Evolutionary conservation across 1,140 invertebrate genomes (phyloP), one percentile per base, ranked within the genome.

Genomic region (Drosophila arizonae): DNA sequence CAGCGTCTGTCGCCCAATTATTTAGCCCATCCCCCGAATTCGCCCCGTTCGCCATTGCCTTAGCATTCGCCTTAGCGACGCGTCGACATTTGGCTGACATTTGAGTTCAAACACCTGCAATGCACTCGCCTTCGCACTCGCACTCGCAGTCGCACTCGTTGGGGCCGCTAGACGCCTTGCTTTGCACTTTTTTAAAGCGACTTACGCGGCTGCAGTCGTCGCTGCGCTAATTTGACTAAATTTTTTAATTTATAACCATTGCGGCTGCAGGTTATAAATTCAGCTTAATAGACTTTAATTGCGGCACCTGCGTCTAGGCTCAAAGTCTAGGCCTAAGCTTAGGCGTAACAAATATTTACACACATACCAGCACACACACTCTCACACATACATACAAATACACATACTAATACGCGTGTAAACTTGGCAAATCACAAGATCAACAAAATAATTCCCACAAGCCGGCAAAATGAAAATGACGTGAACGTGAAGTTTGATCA

Each of bases 41-140:
- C 48, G 21, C 72, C 62, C 8, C 50, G 43, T 17, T 46, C n/a
- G 43, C 43, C 43, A 8, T 17, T 9, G 43, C 43, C 10, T 39
- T 39, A 10, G 11, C 36, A 36, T 36, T 26, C 46, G 9, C 30
- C 60, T 64, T 56, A 52, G 62, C 69, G 69, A 58, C 69, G 63
- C 68, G 77, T 61, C 70, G 72, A 72, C 68, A 56, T 76, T 81
- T 78, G 73, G 61, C 82, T 79, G 77, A 79, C 77, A 81, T 88
- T 88, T 81, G 84, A 87, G 82, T 87, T 87, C 82, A 87, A 87
- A 87, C 82, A 87, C 82, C 82, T 87, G 82, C 82, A 87, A 70
- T 87, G 82, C 76, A 87, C 84, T 75, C 76, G 71, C 50, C 33
- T 46, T 51, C 64, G 26, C 55, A 13, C 63, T 43, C 55, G 6